These are phyloP conservation scores for Hylaeus anthracinus DNA, from an alignment of 1,140 invertebrate species.

Conservation along the genomic window DNA sequence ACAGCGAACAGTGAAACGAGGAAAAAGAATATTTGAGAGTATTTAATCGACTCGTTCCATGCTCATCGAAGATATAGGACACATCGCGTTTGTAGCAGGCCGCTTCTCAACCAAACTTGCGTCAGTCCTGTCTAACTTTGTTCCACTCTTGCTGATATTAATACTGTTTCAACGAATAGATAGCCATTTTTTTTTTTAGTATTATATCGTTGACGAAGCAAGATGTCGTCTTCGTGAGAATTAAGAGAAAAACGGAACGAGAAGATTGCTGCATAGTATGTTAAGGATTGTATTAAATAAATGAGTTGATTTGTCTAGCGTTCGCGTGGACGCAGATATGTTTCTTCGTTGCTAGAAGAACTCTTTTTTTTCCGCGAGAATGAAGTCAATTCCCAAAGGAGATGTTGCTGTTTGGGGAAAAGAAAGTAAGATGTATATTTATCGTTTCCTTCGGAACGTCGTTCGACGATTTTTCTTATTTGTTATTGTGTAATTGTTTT, in stretches of 20 bases:
- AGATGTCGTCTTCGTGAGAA: conserved; percentile 30
- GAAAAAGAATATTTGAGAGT: conserved; percentile 76
- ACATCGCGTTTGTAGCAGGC: conserved; percentile 58
- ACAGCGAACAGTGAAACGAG: conserved; percentile 52
- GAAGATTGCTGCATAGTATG: conserved; percentile 13
- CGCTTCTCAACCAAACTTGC: conserved; percentile 65
- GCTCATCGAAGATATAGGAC: conserved; percentile 55
- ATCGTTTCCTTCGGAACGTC: background rate
- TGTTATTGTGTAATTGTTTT: background rate
- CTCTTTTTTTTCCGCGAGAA: background rate
- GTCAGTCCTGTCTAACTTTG: conserved; percentile 62
- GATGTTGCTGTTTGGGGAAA: too few relatives aligned
- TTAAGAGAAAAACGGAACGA: conserved; percentile 30
- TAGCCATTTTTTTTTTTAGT: conserved; percentile 45
- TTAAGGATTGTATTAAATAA: background rate
- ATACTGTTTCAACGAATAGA: conserved; percentile 33
- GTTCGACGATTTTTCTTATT: background rate
- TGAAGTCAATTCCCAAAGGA: background rate
- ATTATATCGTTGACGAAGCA: conserved; percentile 47
- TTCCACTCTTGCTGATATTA: conserved; percentile 25
- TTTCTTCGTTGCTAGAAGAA: conserved; percentile 5
- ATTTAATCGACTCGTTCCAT: conserved; percentile 66
- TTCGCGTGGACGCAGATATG: background rate
- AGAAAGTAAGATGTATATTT: conserved; percentile 12
- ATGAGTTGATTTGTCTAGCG: background rate